Evolutionary conservation across 2,797 vertebrate species (phyloP).

Genomic region (Rhinichthys osculus): DNA sequence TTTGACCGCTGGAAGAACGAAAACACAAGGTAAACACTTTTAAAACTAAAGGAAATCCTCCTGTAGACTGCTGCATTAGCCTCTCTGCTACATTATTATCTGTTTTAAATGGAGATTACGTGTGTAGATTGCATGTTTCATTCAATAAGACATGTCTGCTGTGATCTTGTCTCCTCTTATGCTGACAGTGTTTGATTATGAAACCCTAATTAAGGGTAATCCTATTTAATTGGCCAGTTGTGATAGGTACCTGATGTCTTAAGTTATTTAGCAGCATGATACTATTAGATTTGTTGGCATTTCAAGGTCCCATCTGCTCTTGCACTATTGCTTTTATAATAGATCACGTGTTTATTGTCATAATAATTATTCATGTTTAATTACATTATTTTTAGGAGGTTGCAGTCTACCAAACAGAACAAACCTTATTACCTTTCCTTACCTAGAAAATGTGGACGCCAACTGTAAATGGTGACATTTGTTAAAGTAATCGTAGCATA

Average conservation of each 20-base stretch:
- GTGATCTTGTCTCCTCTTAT: background rate
- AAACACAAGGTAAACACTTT: slow-evolving; percentile 72
- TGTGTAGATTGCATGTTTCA: background rate
- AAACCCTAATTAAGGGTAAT: background rate
- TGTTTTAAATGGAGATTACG: background rate
- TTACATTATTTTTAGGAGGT: background rate
- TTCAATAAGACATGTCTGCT: background rate
- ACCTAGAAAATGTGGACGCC: background rate
- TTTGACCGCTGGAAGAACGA: slow-evolving; percentile 57
- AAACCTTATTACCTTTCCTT: background rate
- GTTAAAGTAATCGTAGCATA: background rate
- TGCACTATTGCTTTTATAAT: background rate
- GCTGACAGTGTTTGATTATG: background rate
- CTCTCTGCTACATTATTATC: background rate
- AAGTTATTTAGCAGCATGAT: background rate
- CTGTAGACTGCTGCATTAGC: slow-evolving; percentile 36
- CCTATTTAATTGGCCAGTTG: background rate
- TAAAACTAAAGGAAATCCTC: background rate
- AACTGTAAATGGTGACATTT: too few relatives aligned
- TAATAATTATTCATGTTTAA: background rate
- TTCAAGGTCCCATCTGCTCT: background rate
- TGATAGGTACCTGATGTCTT: background rate
- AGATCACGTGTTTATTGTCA: background rate
- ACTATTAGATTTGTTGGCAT: background rate
- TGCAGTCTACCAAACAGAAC: background rate